Evolutionary conservation across 2,888 invertebrate species (phyloP), one percentile per base, ranked within the genome.

Genomic region (Leptothorax acervorum): DNA sequence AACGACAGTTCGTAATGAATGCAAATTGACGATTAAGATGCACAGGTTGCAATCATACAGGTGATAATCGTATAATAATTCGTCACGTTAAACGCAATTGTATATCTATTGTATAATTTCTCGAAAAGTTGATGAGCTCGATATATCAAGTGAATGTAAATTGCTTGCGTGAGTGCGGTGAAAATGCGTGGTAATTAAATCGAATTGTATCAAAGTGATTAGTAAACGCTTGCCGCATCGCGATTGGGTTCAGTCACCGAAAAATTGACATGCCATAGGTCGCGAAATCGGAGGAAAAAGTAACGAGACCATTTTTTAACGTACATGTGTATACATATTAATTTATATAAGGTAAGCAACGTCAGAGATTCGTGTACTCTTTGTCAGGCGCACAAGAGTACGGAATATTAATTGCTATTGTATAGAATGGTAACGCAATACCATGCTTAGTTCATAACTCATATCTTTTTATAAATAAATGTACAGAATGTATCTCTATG

Each of bases 391-490:
- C 62, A 55, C 60, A 42, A 45, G 71, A 65, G 45, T 73, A 76
- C 18, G 53, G 78, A 73, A 63, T 74, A 82, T 83, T 85, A 82
- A 89, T 85, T 73, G 68, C 39, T 86, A 87, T 88, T 90, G 86
- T 91, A 90, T 90, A 90, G 87, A 79, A 66, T 87, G 84, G 68
- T 83, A 76, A 86, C n/a, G 35, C 31, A 83, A 84, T 84, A 90
- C 87, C 86, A 88, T 86, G 39, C 86, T 87, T 88, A 91, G 90
- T 88, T 81, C 70, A 60, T 88, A 90, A 79, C 23, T 85, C 88
- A 84, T 86, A 90, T 88, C 91, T 90, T 93, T 94, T 93, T 93
- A 93, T 93, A 93, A 94, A 94, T 94, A 94, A 93, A 94, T 94
- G 94, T 94, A 94, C 94, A 94, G 94, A 93, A 90, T 78, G 84